These are phyloP conservation scores for Tenthredo distinguenda DNA, from an alignment of 2,888 invertebrate species.

Conservation along the genomic window DNA sequence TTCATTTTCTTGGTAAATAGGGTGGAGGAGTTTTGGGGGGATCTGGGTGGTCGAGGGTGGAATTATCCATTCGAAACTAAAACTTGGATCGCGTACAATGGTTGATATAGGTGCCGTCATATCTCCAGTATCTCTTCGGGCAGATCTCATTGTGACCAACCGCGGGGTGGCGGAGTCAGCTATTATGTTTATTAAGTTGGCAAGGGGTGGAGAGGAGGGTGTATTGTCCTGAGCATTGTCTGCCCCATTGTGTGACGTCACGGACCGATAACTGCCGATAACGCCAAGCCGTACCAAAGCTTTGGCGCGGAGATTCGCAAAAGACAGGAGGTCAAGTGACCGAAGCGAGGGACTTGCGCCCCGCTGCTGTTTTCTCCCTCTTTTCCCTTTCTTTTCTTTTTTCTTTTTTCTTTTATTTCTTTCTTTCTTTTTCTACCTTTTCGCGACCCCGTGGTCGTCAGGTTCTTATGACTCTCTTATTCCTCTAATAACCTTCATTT, in stretches of 20 bases:
- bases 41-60: not conserved
- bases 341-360: constrained; percentile 25
- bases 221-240: constrained; percentile 78
- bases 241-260: constrained; percentile 78
- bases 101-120: constrained; percentile 66
- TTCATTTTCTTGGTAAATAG: constrained; percentile 21
- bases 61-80: constrained; percentile 67
- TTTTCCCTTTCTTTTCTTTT: not conserved
- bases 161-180: constrained; percentile 73
- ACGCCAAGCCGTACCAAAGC: constrained; percentile 73
- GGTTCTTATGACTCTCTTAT: constrained; percentile 30
- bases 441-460: not conserved
- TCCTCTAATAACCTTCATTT: constrained; percentile 36
- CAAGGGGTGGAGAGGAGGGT: constrained; percentile 67
- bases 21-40: not conserved
- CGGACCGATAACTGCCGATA: constrained; percentile 78
- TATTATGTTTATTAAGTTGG: constrained; percentile 78
- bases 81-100: constrained; percentile 68
- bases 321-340: constrained; percentile 52
- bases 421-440: constrained; percentile 13
- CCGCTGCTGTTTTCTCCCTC: constrained; percentile 16
- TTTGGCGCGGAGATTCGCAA: constrained; percentile 54
- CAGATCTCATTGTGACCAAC: constrained; percentile 73
- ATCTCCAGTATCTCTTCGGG: constrained; percentile 72
- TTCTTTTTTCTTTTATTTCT: not conserved